Conservation (phyloP, 1,140 invertebrate species). For the Ladona fulva region DNA sequence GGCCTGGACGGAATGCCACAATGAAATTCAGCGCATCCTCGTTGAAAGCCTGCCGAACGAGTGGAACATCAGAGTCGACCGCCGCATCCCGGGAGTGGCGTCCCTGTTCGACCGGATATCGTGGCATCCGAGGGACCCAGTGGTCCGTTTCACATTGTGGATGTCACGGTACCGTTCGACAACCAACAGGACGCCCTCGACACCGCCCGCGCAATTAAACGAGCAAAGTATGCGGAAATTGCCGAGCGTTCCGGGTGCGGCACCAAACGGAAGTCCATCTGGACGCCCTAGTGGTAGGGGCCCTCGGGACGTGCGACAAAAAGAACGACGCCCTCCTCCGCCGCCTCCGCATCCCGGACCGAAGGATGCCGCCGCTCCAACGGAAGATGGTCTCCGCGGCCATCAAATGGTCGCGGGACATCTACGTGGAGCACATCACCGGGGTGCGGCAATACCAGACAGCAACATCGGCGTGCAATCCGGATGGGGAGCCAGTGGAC, state of each 20-base stretch:
- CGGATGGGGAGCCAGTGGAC: too few relatives aligned
- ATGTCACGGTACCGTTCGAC: background rate
- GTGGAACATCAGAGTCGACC: background rate
- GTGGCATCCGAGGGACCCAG: background rate
- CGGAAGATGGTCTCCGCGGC: slow-evolving; percentile 26
- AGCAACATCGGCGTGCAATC: background rate
- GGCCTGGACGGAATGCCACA: background rate
- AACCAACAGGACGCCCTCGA: background rate
- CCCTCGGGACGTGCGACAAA: background rate
- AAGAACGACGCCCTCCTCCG: background rate
- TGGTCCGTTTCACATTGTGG: background rate
- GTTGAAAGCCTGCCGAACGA: background rate
- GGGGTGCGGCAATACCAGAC: background rate
- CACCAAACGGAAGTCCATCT: background rate
- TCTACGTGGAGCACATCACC: slow-evolving; percentile 23
- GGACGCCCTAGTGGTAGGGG: background rate
- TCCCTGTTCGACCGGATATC: background rate
- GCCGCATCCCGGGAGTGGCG: background rate
- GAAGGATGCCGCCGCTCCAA: slow-evolving; percentile 24
- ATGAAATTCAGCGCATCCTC: background rate
- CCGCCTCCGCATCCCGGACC: background rate
- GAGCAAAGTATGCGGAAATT: background rate
- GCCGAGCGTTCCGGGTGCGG: background rate
- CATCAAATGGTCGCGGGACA: slow-evolving; percentile 28
- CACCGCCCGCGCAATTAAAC: background rate